Percentiles rank a stretch among this genome's conserved stretches.
These are phyloP conservation scores for Bufo bufo DNA, from an alignment of 2,113 vertebrate genomes.

Conservation along the genomic window DNA sequence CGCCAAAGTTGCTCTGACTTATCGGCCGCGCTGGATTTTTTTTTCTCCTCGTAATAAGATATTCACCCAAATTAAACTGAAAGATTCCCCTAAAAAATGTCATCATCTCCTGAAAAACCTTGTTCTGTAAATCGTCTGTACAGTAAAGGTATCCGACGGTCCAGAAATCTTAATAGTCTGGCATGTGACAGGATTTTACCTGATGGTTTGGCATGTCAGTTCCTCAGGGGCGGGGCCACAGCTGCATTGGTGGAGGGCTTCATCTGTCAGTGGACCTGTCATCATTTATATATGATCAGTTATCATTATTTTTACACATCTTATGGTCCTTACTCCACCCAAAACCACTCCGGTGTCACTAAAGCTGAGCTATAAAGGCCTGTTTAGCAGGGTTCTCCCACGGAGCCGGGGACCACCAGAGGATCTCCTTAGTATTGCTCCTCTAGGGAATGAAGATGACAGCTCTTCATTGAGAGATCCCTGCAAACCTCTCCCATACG, in stretches of 20 bases:
- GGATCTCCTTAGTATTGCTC: too few relatives aligned
- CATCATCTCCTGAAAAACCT: not conserved
- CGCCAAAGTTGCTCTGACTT: constrained; percentile 16
- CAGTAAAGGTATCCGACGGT: not conserved
- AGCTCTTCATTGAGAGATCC: too few relatives aligned
- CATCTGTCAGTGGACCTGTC: not conserved
- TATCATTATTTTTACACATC: too few relatives aligned
- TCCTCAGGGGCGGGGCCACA: not conserved
- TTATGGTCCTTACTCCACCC: too few relatives aligned
- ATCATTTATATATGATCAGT: not conserved
- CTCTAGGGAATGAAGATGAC: too few relatives aligned
- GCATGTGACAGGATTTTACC: not conserved
- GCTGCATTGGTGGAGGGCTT: not conserved
- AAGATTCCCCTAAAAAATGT: not conserved
- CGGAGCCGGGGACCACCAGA: too few relatives aligned
- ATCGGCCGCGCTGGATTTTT: not conserved
- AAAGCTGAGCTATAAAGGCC: too few relatives aligned
- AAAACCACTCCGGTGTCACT: too few relatives aligned
- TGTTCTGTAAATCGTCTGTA: not conserved
- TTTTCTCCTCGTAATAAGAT: not conserved
- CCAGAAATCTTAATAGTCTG: not conserved
- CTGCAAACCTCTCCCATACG: too few relatives aligned
- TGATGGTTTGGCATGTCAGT: not conserved
- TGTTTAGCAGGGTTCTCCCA: too few relatives aligned
- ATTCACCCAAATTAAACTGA: not conserved